phyloP scores from a whole-genome alignment of 2,113 vertebrate genomes.

The Phyllostomus discolor region DNA sequence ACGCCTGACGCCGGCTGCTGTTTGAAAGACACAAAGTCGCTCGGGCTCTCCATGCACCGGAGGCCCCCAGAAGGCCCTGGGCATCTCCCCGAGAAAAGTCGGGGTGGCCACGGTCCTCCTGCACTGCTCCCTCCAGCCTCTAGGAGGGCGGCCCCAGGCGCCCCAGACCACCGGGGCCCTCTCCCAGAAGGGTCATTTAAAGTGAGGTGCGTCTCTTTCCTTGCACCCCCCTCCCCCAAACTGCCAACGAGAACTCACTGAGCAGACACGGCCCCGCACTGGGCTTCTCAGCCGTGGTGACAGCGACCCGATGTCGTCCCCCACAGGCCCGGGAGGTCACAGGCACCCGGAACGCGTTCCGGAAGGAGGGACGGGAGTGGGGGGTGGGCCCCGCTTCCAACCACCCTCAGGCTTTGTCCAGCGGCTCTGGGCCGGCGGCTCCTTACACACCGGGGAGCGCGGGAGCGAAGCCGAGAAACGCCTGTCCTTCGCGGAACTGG shows the following conservation, averaged over 20 bases:
- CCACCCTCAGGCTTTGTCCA: not conserved
- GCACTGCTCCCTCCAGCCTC: not conserved
- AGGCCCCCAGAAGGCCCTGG: not conserved
- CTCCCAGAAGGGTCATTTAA: not conserved
- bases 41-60: not conserved
- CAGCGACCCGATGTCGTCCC: not conserved
- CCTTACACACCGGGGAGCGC: not conserved
- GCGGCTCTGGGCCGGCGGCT: not conserved
- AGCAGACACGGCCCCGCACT: not conserved
- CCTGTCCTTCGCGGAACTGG: not conserved
- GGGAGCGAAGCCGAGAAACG: not conserved
- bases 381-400: not conserved
- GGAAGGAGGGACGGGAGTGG: no score
- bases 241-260: not conserved
- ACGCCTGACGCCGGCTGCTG: accelerated
- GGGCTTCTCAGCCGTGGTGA: not conserved
- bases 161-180: not conserved
- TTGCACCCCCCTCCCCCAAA: not conserved
- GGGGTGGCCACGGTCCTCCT: not conserved
- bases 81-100: not conserved
- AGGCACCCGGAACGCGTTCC: not conserved
- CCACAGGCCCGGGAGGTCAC: accelerated
- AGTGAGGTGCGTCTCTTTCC: not conserved
- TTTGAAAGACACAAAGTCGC: no score
- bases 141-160: not conserved